phyloP scores from a whole-genome alignment of 1,140 invertebrate species.

The Atta colombica region DNA sequence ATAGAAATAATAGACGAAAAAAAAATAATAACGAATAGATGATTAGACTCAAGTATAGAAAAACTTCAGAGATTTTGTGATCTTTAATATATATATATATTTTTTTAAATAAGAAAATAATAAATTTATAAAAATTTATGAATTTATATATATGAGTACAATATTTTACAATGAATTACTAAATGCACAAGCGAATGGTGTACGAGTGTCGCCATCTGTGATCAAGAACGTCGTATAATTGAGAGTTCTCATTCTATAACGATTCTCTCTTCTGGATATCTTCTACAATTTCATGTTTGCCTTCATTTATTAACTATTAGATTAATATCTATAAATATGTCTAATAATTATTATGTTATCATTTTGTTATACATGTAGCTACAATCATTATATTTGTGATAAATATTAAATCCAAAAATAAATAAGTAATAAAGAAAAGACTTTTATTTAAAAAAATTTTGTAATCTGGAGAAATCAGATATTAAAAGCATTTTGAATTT shows the following conservation, averaged over 20 bases:
- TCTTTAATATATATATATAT: neutral
- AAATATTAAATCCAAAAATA: conserved; percentile 10
- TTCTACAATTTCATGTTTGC: neutral
- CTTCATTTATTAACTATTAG: neutral
- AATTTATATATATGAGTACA: conserved; percentile 7
- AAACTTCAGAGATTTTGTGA: neutral
- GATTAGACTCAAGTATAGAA: neutral
- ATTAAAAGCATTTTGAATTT: neutral
- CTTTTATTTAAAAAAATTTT: neutral
- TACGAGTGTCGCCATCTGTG: conserved; percentile 78
- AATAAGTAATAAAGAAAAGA: neutral
- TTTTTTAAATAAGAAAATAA: neutral
- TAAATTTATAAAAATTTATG: neutral
- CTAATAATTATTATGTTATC: neutral
- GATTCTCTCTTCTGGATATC: neutral
- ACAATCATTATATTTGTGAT: neutral
- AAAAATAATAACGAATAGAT: neutral
- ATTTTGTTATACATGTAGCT: neutral
- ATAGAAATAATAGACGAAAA: neutral
- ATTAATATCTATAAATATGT: neutral
- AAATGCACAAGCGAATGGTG: conserved; percentile 3
- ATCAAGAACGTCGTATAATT: conserved; percentile 58
- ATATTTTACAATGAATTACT: conserved; percentile 5
- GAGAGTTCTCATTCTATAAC: conserved; percentile 32
- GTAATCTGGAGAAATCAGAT: neutral